Conservation (phyloP, 2,113 vertebrate species). For the Mormyrus lacerda region DNA sequence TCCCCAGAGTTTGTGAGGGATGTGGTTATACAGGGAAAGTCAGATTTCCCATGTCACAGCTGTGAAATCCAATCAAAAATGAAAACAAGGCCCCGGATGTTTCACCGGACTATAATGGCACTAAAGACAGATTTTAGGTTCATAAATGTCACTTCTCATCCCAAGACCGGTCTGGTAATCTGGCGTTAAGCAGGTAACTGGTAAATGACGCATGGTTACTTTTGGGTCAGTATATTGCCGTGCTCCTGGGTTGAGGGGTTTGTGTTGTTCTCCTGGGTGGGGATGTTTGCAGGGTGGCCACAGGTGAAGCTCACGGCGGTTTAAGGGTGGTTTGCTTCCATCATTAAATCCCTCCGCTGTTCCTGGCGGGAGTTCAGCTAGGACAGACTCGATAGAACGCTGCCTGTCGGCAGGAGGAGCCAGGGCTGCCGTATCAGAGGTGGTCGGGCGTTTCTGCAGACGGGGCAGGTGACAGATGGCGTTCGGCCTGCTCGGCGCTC, state of each 20-base stretch:
- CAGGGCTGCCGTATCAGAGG: neutral
- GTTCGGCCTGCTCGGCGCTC: neutral
- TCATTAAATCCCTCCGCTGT: slow-evolving; percentile 45
- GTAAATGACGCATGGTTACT: neutral
- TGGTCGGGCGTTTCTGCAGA: neutral
- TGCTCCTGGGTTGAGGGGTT: neutral
- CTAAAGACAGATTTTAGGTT: neutral
- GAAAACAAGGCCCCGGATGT: neutral
- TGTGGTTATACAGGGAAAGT: neutral
- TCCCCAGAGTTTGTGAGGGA: neutral
- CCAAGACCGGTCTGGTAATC: neutral
- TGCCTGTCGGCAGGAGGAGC: neutral
- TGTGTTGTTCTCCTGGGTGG: neutral
- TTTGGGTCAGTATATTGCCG: neutral
- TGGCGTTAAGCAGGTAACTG: neutral
- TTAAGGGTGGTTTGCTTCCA: slow-evolving; percentile 44
- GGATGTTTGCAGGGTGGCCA: neutral
- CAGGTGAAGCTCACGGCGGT: slow-evolving; percentile 28
- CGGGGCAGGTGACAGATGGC: neutral
- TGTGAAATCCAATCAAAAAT: neutral
- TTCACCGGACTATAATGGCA: neutral
- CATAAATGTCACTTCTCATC: neutral
- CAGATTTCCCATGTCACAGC: neutral
- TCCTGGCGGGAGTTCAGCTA: slow-evolving; percentile 47
- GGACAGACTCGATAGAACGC: too few species aligned